Percentiles rank a stretch among this genome's conserved stretches.
Conservation (phyloP, 2,888 invertebrate species). For the Dioctria rufipes region DNA sequence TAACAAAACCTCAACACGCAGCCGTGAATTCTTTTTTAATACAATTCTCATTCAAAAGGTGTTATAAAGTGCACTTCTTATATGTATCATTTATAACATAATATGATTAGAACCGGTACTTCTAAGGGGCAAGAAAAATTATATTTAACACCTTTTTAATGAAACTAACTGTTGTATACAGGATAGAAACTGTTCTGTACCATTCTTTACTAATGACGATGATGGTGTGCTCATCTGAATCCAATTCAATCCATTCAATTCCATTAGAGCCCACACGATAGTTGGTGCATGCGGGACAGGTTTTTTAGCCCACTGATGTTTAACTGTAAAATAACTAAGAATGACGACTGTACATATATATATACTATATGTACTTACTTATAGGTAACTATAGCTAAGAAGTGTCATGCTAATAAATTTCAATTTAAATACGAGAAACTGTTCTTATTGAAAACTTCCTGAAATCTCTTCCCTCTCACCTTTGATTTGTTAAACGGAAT, state of each 20-base stretch:
- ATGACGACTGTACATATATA: background rate
- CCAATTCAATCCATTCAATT: background rate
- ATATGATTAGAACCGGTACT: background rate
- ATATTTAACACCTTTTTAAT: background rate
- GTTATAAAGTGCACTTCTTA: too few relatives aligned
- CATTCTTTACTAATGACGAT: background rate
- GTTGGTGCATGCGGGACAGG: background rate
- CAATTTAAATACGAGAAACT: slow-evolving; percentile 39
- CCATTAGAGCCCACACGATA: background rate
- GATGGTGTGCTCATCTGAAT: background rate
- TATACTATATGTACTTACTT: background rate
- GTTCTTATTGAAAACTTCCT: slow-evolving; percentile 19
- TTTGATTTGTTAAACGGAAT: background rate
- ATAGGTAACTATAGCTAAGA: background rate
- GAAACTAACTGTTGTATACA: background rate
- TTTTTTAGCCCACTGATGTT: background rate
- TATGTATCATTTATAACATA: too few relatives aligned
- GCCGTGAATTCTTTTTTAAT: background rate
- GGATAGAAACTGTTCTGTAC: background rate
- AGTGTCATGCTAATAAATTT: slow-evolving; percentile 46
- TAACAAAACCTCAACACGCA: too few relatives aligned
- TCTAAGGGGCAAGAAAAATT: too few relatives aligned
- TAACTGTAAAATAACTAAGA: slow-evolving; percentile 27
- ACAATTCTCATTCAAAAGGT: background rate
- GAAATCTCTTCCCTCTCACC: background rate